Evolutionary conservation across 2,888 invertebrate genomes (phyloP).

Genomic region (Cephus sareptanus): DNA sequence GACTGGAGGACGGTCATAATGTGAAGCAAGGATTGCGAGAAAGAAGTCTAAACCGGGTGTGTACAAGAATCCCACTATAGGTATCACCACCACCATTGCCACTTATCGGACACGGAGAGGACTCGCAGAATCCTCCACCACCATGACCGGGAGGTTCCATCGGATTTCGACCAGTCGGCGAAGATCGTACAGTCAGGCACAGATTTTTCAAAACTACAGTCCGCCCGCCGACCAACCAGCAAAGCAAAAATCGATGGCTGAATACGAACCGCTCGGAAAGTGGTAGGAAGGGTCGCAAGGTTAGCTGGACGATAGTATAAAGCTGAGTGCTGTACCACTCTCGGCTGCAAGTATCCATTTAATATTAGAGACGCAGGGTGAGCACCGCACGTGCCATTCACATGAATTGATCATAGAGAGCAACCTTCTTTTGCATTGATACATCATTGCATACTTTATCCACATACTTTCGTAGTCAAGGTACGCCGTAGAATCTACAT

Average conservation of each 20-base stretch:
- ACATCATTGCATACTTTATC: not conserved
- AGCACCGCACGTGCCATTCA: not conserved
- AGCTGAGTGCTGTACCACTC: constrained; percentile 30
- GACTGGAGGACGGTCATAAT: not conserved
- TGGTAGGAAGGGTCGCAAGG: constrained; percentile 41
- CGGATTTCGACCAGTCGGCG: constrained; percentile 13
- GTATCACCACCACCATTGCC: not conserved
- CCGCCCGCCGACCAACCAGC: constrained; percentile 21
- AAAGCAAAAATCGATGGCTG: constrained; percentile 18
- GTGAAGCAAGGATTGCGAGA: not conserved
- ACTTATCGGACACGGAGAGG: not conserved
- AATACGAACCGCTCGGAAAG: constrained; percentile 18
- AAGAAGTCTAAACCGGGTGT: not conserved
- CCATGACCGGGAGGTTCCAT: not conserved
- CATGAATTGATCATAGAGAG: not conserved
- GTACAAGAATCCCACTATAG: not conserved
- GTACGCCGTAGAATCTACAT: not conserved
- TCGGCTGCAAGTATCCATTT: constrained; percentile 31
- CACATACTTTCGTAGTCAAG: not conserved
- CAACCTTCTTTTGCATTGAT: not conserved
- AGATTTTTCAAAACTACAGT: constrained; percentile 21
- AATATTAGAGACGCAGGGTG: constrained; percentile 19
- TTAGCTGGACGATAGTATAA: constrained; percentile 37
- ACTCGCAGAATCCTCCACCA: constrained; percentile 1
- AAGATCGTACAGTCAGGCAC: constrained; percentile 9